Conservation (phyloP, 2,113 vertebrate species). For the Phaetusa simplex region DNA sequence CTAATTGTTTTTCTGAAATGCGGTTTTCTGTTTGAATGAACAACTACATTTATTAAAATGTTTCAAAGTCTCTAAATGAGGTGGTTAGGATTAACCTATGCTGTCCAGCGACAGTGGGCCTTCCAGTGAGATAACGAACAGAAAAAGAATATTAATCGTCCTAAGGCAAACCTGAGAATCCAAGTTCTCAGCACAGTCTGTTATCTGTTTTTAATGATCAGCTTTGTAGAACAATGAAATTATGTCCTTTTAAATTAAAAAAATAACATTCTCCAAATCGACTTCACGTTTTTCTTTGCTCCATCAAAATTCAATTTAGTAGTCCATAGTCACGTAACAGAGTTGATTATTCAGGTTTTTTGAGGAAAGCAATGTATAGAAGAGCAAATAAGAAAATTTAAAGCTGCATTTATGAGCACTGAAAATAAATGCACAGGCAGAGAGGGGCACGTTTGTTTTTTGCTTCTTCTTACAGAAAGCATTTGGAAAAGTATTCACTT, state of each 20-base stretch:
- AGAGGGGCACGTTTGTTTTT: background rate
- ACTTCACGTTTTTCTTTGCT: background rate
- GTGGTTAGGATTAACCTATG: background rate
- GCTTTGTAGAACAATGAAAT: background rate
- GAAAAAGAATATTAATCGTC: background rate
- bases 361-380: rapidly evolving
- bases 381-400: background rate
- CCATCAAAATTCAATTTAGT: background rate
- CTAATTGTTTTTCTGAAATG: background rate
- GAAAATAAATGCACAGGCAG: background rate
- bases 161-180: background rate
- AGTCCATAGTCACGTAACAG: background rate
- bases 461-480: background rate
- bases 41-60: background rate
- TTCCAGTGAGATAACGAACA: background rate
- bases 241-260: background rate
- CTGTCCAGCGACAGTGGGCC: background rate
- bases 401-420: background rate
- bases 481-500: background rate
- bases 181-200: background rate
- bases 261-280: background rate
- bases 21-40: background rate
- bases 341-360: background rate
- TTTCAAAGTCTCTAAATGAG: background rate
- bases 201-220: background rate